These are phyloP conservation scores for Eilema depressum DNA, from an alignment of 2,888 invertebrate species.

Conservation along the genomic window DNA sequence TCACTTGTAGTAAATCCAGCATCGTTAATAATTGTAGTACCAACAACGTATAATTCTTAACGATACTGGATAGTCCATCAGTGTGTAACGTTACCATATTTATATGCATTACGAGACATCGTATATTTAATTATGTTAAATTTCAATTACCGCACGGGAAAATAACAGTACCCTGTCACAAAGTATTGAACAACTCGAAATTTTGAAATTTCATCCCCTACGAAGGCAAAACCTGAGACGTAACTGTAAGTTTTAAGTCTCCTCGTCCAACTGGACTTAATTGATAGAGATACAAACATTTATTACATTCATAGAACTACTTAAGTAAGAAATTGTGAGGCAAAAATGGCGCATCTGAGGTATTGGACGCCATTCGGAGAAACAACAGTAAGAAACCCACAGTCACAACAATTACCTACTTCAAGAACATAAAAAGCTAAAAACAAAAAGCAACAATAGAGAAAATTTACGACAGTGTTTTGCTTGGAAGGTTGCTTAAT, in stretches of 20 bases:
- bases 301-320: slow-evolving; percentile 71
- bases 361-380: slow-evolving; percentile 60
- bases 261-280: slow-evolving; percentile 65
- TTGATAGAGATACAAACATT: slow-evolving; percentile 66
- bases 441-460: slow-evolving; percentile 72
- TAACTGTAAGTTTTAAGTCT: slow-evolving; percentile 50
- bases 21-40: slow-evolving; percentile 15
- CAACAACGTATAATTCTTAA: slow-evolving; percentile 21
- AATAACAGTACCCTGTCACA: slow-evolving; percentile 8
- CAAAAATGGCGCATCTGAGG: slow-evolving; percentile 58
- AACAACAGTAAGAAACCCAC: slow-evolving; percentile 69
- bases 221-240: slow-evolving; percentile 27
- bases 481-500: slow-evolving; percentile 69
- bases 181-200: slow-evolving; percentile 2
- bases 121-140: slow-evolving; percentile 4
- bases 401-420: slow-evolving; percentile 74
- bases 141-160: background rate
- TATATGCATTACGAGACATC: slow-evolving; percentile 7
- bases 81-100: slow-evolving; percentile 2
- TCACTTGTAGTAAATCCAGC: too few species aligned
- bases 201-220: slow-evolving; percentile 15
- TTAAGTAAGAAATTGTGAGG: slow-evolving; percentile 62
- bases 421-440: slow-evolving; percentile 77
- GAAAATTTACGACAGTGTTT: slow-evolving; percentile 67
- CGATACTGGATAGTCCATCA: slow-evolving; percentile 24